phyloP scores from a whole-genome alignment of 2,113 vertebrate species.

The Tachycineta bicolor region DNA sequence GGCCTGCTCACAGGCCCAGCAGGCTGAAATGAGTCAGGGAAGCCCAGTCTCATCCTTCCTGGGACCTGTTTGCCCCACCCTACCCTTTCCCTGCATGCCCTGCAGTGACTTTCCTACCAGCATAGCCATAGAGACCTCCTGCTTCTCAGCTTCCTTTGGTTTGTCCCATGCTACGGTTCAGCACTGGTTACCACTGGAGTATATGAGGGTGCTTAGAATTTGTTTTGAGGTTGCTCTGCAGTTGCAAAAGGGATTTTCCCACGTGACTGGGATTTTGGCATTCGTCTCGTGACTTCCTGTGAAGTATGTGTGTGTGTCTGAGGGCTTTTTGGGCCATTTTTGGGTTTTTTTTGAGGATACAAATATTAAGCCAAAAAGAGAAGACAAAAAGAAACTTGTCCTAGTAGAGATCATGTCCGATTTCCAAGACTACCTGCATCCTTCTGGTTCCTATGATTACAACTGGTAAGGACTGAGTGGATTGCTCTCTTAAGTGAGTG shows the following conservation, averaged over 20 bases:
- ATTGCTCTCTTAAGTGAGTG: background rate
- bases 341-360: background rate
- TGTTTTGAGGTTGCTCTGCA: background rate
- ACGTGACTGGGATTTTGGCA: background rate
- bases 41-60: background rate
- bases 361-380: background rate
- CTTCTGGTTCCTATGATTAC: background rate
- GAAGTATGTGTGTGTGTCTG: background rate
- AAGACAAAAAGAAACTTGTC: background rate
- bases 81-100: background rate
- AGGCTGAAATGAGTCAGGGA: background rate
- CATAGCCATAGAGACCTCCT: background rate
- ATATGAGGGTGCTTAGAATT: background rate
- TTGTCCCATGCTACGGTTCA: background rate
- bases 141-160: background rate
- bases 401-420: background rate
- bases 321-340: background rate
- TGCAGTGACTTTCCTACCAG: background rate
- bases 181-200: background rate
- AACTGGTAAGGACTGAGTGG: background rate
- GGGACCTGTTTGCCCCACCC: background rate
- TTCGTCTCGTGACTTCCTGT: background rate
- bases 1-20: fast-evolving
- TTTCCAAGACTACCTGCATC: background rate
- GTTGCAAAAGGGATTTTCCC: background rate